Conservation (phyloP, 2,888 invertebrate species). For the Pilophorus perplexus region DNA sequence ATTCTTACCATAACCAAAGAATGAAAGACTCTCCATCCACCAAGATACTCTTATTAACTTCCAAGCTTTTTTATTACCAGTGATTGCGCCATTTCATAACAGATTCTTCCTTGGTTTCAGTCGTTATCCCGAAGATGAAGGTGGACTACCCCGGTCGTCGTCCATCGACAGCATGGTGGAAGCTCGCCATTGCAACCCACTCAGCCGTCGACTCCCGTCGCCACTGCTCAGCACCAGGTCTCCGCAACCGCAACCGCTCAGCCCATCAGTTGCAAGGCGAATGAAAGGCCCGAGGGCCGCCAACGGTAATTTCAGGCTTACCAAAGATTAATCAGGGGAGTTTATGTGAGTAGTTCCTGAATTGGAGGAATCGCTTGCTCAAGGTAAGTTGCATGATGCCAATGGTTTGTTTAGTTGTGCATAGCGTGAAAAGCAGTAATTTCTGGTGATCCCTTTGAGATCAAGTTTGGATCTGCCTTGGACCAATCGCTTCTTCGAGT, state of each 20-base stretch:
- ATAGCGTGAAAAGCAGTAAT: too few relatives aligned
- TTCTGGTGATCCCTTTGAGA: too few relatives aligned
- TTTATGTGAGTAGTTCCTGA: too few relatives aligned
- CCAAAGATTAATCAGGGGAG: neutral
- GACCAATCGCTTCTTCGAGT: too few relatives aligned
- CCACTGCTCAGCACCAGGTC: slow-evolving; percentile 47
- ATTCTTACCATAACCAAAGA: too few relatives aligned
- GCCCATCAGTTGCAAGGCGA: slow-evolving; percentile 72
- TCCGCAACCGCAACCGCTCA: slow-evolving; percentile 51
- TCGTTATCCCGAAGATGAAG: slow-evolving; percentile 46
- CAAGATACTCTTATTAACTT: too few relatives aligned
- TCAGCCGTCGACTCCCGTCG: slow-evolving; percentile 49
- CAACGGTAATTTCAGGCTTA: slow-evolving; percentile 60
- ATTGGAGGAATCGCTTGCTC: neutral
- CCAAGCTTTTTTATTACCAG: too few relatives aligned
- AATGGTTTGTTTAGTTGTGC: too few relatives aligned
- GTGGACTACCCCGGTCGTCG: slow-evolving; percentile 48
- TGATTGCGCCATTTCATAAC: too few relatives aligned
- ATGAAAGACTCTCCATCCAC: too few relatives aligned
- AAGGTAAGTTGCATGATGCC: slow-evolving; percentile 13
- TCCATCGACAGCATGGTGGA: slow-evolving; percentile 50
- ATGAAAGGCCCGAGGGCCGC: slow-evolving; percentile 73
- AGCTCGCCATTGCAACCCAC: slow-evolving; percentile 48
- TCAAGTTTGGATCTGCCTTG: too few relatives aligned
- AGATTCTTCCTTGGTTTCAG: slow-evolving; percentile 33